A percentile compares a stretch with the other conserved stretches of the same genome.
phyloP scores from a whole-genome alignment of 2,113 vertebrate species.

The Plotosus lineatus region DNA sequence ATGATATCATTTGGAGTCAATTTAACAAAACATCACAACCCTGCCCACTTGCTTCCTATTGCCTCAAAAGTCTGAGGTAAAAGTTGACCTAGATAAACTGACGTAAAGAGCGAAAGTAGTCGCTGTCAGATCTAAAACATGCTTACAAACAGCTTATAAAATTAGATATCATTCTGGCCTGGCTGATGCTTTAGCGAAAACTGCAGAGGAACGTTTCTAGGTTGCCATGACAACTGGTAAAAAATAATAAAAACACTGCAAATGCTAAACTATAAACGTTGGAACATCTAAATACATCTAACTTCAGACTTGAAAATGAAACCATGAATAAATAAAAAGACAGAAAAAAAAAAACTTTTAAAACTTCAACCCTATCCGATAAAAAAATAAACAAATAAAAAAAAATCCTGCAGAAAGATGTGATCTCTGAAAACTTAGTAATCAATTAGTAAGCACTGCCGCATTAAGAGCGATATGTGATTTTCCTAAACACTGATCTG shows the following conservation, averaged over 20 bases:
- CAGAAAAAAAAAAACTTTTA: background rate
- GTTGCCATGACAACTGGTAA: background rate
- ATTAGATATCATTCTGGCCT: background rate
- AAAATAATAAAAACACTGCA: background rate
- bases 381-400: background rate
- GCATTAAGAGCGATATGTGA: background rate
- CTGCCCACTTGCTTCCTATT: background rate
- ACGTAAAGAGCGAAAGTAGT: background rate
- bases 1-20: too few relatives aligned
- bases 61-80: background rate
- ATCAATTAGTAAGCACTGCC: background rate
- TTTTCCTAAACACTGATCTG: background rate
- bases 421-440: background rate
- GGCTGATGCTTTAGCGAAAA: background rate
- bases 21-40: background rate
- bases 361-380: background rate
- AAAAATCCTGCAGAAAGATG: background rate
- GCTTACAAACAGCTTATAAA: background rate
- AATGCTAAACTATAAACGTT: background rate
- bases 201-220: background rate
- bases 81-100: background rate
- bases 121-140: background rate
- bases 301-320: background rate
- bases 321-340: background rate
- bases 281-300: background rate